Conservation (phyloP, 1,140 invertebrate genomes). For the Drosophila paulistorum region DNA sequence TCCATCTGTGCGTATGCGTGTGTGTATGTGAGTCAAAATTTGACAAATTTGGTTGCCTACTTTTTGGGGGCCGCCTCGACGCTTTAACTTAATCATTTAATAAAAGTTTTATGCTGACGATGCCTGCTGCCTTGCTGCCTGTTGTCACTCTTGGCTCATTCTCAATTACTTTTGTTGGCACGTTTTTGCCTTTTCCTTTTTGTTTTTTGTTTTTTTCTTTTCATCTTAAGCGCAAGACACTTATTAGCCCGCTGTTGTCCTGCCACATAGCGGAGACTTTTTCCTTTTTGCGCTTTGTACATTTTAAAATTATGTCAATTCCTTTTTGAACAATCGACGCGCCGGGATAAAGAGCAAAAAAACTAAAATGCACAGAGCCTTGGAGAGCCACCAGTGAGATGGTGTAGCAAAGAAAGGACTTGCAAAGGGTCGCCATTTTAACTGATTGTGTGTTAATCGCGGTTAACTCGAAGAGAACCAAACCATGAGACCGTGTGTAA, state of each 20-base stretch:
- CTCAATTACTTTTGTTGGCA: conserved; percentile 61
- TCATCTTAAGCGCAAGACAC: conserved; percentile 43
- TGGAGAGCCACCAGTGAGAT: neutral
- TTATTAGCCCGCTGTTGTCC: conserved; percentile 60
- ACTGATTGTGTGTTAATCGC: conserved; percentile 68
- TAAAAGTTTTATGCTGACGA: conserved; percentile 78
- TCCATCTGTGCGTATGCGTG: neutral
- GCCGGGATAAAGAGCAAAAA: conserved; percentile 11
- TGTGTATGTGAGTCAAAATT: conserved; percentile 42
- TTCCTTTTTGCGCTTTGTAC: conserved; percentile 46
- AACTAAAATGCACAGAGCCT: neutral
- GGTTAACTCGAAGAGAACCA: conserved; percentile 42
- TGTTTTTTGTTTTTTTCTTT: neutral
- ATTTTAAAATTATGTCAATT: conserved; percentile 74
- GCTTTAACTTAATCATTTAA: conserved; percentile 78
- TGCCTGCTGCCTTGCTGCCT: conserved; percentile 29
- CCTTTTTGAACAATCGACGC: conserved; percentile 48
- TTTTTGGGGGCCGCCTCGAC: conserved; percentile 45
- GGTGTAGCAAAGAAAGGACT: neutral
- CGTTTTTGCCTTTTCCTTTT: conserved; percentile 26
- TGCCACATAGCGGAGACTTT: conserved; percentile 24
- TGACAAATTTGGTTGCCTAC: conserved; percentile 72
- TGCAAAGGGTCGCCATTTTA: conserved; percentile 56
- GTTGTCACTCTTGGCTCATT: conserved; percentile 18
- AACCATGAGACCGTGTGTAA: conserved; percentile 10